Base-by-base conservation (phyloP, 2,888 invertebrate species). In the Drosophila ezoana region DNA sequence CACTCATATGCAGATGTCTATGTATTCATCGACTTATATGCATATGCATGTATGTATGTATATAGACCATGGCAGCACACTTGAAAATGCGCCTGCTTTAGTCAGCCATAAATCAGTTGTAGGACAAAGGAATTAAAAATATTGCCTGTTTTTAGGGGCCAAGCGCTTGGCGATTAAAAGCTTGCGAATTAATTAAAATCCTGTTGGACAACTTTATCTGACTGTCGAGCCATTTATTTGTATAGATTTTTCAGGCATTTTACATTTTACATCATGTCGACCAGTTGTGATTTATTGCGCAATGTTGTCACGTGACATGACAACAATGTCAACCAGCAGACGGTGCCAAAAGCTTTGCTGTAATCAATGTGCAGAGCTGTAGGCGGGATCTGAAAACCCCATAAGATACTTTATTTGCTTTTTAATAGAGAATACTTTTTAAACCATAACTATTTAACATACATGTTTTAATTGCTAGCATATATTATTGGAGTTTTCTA, bases 211-310 rank as follows among this genome's bases (percentile, higher is more conserved):
- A 61, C 38, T 47, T 43, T 60, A 51, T 69, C 38, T 28, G 65
- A 45, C 44, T 54, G 33, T 14, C 11, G 8, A 47, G 76, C 66
- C 56, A 75, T 78, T 77, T 67, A 68, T 81, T 60, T 60, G 51
- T 68, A 68, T 66, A 63, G 72, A 62, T 70, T 53, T 52, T 58
- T 52, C 51, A 56, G 44, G 40, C 61, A 51, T 63, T 23, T 23
- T 33, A 60, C 80, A 71, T 66, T 23, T 23, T 28, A 60, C 78
- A 71, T 66, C 52, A 59, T 72, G 75, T 49, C 53, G 48, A 49
- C 37, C 79, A 47, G 62, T 60, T 79, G 69, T 85, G 85, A 85
- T 85, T 82, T 82, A 87, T 85, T 80, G 80, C 69, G 41, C 71
- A 65, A 65, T 66, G 52, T 58, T 76, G 72, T 43, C 68, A 60